Conservation (phyloP, 64 coral and sea anemone genomes). For the Montipora efflorescens region DNA sequence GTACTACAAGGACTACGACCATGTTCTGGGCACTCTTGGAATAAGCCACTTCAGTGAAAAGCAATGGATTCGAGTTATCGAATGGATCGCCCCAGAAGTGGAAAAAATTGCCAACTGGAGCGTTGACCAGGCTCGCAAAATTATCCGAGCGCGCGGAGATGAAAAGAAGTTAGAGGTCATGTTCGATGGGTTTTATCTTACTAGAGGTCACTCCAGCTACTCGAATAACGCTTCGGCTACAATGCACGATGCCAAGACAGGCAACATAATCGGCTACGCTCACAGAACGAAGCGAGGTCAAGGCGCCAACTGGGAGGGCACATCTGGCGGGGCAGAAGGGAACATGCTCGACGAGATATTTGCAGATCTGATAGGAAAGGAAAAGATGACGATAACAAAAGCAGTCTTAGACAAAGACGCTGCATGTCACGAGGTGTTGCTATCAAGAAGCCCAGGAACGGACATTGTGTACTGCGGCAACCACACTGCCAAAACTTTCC, state of each 20-base stretch:
- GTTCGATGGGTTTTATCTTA: neutral
- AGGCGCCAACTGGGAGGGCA: slow-evolving; percentile 30
- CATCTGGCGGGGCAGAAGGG: slow-evolving; percentile 37
- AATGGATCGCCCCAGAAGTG: neutral
- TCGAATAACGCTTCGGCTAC: slow-evolving; percentile 47
- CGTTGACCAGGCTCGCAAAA: neutral
- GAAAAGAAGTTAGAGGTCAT: neutral
- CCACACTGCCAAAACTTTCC: too few relatives aligned
- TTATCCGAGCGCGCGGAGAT: neutral
- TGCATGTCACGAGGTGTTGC: slow-evolving; percentile 4
- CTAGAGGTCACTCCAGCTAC: slow-evolving; percentile 50
- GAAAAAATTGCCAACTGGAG: slow-evolving; percentile 57
- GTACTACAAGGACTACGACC: slow-evolving; percentile 51
- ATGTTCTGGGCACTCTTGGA: slow-evolving; percentile 25
- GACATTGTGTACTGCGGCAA: too few relatives aligned
- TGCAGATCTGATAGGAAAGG: neutral
- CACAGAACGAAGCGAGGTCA: neutral
- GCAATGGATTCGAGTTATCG: slow-evolving; percentile 7
- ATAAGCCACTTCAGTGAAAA: slow-evolving; percentile 8
- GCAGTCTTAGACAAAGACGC: neutral
- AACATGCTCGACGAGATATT: slow-evolving; percentile 54
- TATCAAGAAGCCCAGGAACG: too few relatives aligned
- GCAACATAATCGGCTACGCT: slow-evolving; percentile 25
- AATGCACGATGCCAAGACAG: slow-evolving; percentile 17
- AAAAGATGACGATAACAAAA: slow-evolving; percentile 1